phyloP scores from a whole-genome alignment of 2,888 invertebrate genomes.

The Macaria liturata region DNA sequence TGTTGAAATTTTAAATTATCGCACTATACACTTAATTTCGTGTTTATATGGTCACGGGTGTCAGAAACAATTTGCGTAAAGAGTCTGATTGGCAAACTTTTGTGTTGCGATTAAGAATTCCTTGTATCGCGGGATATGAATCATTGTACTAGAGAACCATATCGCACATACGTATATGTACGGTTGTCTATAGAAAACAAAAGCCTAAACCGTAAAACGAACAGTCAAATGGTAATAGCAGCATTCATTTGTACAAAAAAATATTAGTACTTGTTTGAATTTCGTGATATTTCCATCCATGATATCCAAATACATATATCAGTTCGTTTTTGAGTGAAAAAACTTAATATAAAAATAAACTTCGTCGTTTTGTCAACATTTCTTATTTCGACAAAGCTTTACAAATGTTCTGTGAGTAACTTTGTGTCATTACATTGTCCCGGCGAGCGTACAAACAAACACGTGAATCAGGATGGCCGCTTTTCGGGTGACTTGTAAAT shows the following conservation, averaged over 20 bases:
- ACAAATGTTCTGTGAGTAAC: conserved; percentile 2
- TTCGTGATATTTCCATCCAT: too few relatives aligned
- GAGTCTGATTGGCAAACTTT: conserved; percentile 38
- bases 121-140: conserved; percentile 40
- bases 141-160: conserved; percentile 1
- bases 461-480: conserved; percentile 51
- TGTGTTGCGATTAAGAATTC: conserved; percentile 48
- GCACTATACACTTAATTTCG: conserved; percentile 25
- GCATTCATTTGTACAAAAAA: too few relatives aligned
- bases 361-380: too few relatives aligned
- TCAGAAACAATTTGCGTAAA: conserved; percentile 34
- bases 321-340: too few relatives aligned
- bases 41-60: conserved; percentile 31
- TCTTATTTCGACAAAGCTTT: conserved; percentile 8
- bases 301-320: too few relatives aligned
- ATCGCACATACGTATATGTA: conserved; percentile 2
- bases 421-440: conserved; percentile 21
- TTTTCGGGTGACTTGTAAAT: conserved; percentile 41
- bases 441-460: conserved; percentile 35
- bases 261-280: too few relatives aligned
- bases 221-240: too few relatives aligned
- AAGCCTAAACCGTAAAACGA: too few relatives aligned
- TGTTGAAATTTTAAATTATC: conserved; percentile 18
- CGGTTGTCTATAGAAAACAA: too few relatives aligned
- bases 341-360: too few relatives aligned